Evolutionary conservation across 1,140 invertebrate species (phyloP).

Genomic region (Cyrtorhinus lividipennis): DNA sequence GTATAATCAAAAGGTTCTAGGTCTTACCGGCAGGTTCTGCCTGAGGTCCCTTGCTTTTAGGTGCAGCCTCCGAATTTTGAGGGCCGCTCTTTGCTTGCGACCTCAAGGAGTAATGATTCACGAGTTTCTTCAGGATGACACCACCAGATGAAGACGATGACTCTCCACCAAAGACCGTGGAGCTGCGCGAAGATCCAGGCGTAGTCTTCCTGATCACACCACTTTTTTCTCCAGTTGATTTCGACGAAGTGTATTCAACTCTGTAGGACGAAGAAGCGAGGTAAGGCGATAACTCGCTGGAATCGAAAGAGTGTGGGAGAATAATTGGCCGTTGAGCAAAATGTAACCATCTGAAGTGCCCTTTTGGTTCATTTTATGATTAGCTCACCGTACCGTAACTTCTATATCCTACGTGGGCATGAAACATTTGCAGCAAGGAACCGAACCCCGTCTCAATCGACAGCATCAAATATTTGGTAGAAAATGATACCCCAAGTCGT

Average conservation of each 20-base stretch:
- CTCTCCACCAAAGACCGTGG: not conserved
- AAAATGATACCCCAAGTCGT: no score
- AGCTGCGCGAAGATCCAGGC: constrained; percentile 4
- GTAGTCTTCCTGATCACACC: not conserved
- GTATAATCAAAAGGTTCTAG: no score
- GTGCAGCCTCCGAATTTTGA: constrained; percentile 22
- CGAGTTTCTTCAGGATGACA: constrained; percentile 12
- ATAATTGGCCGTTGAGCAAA: no score
- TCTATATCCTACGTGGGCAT: no score
- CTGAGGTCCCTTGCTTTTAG: not conserved
- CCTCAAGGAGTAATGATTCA: constrained; percentile 19
- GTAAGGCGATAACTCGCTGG: not conserved
- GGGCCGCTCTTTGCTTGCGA: constrained; percentile 16
- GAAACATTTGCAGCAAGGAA: no score
- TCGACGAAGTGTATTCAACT: not conserved
- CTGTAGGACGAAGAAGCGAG: not conserved
- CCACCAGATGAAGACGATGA: not conserved
- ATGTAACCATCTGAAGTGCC: no score
- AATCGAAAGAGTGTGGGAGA: no score
- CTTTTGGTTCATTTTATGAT: no score
- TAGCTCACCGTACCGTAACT: no score
- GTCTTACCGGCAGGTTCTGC: not conserved
- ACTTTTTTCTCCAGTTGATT: not conserved
- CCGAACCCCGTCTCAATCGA: no score
- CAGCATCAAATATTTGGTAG: no score